A percentile compares a stretch with the other conserved stretches of the same genome.
These are phyloP conservation scores for Trachymyrmex septentrionalis DNA, from an alignment of 1,140 invertebrate genomes.

Conservation along the genomic window DNA sequence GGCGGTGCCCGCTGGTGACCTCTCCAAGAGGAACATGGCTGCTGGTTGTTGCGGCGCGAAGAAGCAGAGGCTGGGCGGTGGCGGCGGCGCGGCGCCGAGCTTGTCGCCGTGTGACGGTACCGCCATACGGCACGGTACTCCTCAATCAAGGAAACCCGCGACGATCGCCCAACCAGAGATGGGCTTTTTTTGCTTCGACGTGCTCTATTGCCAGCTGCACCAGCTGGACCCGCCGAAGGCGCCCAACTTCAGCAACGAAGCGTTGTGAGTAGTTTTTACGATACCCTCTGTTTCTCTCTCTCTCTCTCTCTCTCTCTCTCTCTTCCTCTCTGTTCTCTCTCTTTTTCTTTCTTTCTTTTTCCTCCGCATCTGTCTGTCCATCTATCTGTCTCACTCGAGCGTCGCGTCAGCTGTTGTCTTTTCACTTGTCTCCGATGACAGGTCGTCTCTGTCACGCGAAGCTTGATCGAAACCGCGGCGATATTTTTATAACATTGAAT, in stretches of 20 bases:
- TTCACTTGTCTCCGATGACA: constrained; percentile 40
- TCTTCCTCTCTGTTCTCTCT: constrained; percentile 43
- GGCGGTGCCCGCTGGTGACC: constrained; percentile 52
- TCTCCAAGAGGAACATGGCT: constrained; percentile 88
- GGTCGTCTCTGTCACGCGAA: neutral
- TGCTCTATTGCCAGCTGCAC: constrained; percentile 97
- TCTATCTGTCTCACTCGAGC: constrained; percentile 20
- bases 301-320: constrained; percentile 38
- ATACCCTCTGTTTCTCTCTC: constrained; percentile 3
- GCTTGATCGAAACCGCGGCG: neutral
- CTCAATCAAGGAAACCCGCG: constrained; percentile 81
- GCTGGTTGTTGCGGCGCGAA: constrained; percentile 95
- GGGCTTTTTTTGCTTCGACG: constrained; percentile 99
- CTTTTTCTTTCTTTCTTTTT: neutral
- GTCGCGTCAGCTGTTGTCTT: constrained; percentile 64
- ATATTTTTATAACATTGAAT: neutral
- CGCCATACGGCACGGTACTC: constrained; percentile 80
- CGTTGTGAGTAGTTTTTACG: constrained; percentile 92
- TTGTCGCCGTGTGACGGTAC: constrained; percentile 87
- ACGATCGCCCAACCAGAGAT: constrained; percentile 96
- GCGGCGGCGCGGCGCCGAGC: constrained; percentile 80
- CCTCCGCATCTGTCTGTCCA: neutral
- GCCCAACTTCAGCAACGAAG: constrained; percentile 97
- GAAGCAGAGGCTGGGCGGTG: constrained; percentile 94
- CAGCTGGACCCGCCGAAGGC: constrained; percentile 95